Evolutionary conservation across 2,113 vertebrate species (phyloP), one percentile per base, ranked within the genome.

Genomic region (Onychostoma macrolepis): DNA sequence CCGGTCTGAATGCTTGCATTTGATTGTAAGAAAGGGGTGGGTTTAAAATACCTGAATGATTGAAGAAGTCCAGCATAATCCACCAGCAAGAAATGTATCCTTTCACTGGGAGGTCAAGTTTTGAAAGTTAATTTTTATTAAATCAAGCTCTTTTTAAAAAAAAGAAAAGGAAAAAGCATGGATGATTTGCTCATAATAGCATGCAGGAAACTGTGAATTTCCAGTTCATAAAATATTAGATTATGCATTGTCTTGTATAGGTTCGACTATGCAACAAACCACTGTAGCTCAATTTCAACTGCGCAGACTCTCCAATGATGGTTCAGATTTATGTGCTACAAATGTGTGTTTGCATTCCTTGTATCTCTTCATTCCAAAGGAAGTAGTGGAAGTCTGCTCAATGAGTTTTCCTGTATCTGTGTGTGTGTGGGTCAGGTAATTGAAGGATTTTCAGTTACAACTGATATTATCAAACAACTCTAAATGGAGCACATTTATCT

Each of bases 381-480:
- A 89, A 85, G 72, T 85, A 78, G 78, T 85, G 82, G 83, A 89
- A 78, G 85, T 87, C 76, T 87, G 45, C 28, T 36, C n/a, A 33
- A 48, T 67, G 58, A 38, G 45, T 67, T 87, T 83, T 78, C 38
- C 80, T 86, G 74, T 79, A 63, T 65, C 58, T 75, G 65, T 45
- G 36, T 41, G 6, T 76, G 48, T 72, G 21, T 72, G 81, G 69
- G 74, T 38, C 11, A 53, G 2, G 56, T 33, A 63, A 61, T 63
- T 41, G 11, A 45, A 69, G 63, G 63, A 69, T 33, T 83, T 83
- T 83, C 28, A 50, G 43, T 24, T 83, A 24, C 43, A 53, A 43
- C 9, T 15, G 63, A 83, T 71, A 33, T 69, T 50, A 50, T 83
- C 43, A n/a, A 36, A 24, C 41, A 0, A 19, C 19, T 50, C 28